Evolutionary conservation across 2,113 vertebrate species (phyloP), one percentile per base, ranked within the genome.

Genomic region (Coreoperca whiteheadi): DNA sequence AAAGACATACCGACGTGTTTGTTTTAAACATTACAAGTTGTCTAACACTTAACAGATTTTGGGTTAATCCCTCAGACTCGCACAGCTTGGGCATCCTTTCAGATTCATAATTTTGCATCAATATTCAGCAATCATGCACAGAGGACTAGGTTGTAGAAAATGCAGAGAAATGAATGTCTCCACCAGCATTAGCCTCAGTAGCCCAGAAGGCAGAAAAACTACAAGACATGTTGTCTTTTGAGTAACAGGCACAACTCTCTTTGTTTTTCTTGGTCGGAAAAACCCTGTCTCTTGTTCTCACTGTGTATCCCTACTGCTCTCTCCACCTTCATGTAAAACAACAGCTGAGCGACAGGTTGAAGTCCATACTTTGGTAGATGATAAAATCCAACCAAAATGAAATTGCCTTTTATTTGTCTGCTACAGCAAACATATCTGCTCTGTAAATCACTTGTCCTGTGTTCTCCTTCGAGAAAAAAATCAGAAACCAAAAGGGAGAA

Each of bases 101-200:
- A 67, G 10, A 74, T 70, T 43, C n/a, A 21, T 76, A 46, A 79
- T 57, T 77, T 50, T 34, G 9, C 63, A 75, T 74, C n/a, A 73
- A 50, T 79, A 64, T 84, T 72, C 37, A 81, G 39, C 72, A 61
- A 37, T 56, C 25, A 51, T 56, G 21, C 74, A 59, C 71, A 70
- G 66, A 67, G 65, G 25, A 59, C 68, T 64, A 41, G 6, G 9
- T 69, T 8, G 14, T 28, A 5, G 66, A 18, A 25, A 34, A 61
- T 48, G 59, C 51, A 34, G 12, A 66, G 34, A 75, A 64, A 85
- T 72, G 0, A 51, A 70, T 78, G 69, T 72, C 68, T 65, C 61
- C 51, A 72, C 21, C 48, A 51, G 60, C 66, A 41, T 23, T 20
- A 37, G 30, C 67, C 61, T 65, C 48, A 18, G 30, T 25, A 18